Evolutionary conservation across 2,113 vertebrate genomes (phyloP).

Genomic region (Hypomesus transpacificus): DNA sequence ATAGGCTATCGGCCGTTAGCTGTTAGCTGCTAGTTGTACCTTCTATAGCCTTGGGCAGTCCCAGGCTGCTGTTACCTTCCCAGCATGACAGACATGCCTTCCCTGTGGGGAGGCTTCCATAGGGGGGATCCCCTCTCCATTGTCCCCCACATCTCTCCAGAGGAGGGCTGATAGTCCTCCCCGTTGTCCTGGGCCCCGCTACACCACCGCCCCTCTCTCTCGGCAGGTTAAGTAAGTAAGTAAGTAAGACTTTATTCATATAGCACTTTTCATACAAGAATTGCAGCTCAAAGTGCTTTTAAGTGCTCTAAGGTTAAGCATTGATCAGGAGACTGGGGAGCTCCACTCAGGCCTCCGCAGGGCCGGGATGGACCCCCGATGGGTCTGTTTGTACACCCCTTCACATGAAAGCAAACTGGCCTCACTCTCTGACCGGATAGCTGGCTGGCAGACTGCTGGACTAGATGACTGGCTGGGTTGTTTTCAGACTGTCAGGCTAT

Average conservation of each 20-base stretch:
- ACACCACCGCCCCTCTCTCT: slow-evolving; percentile 70
- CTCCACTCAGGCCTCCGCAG: slow-evolving; percentile 57
- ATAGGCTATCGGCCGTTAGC: too few relatives aligned
- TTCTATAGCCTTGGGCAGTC: background rate
- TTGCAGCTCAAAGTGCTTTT: too few relatives aligned
- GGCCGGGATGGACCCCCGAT: slow-evolving; percentile 58
- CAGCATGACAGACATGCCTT: slow-evolving; percentile 27
- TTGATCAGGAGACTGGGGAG: slow-evolving; percentile 73
- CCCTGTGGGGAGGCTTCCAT: slow-evolving; percentile 55
- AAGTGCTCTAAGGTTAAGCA: slow-evolving; percentile 81
- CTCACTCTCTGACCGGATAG: slow-evolving; percentile 30
- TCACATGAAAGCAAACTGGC: slow-evolving; percentile 53
- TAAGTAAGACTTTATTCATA: too few relatives aligned
- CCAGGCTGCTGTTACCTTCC: background rate
- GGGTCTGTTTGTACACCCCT: slow-evolving; percentile 64
- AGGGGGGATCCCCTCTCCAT: slow-evolving; percentile 60
- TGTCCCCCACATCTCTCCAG: slow-evolving; percentile 54
- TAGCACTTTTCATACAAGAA: too few relatives aligned
- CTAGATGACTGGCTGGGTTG: too few relatives aligned
- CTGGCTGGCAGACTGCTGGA: slow-evolving; percentile 26
- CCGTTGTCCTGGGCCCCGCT: slow-evolving; percentile 58
- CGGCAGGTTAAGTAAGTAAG: slow-evolving; percentile 79
- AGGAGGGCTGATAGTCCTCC: slow-evolving; percentile 62
- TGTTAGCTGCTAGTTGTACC: too few relatives aligned
- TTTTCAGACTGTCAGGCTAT: too few relatives aligned